Percentiles rank a stretch among this genome's conserved stretches.
Conservation (phyloP, 2,888 invertebrate genomes). For the Rhogogaster chlorosoma region DNA sequence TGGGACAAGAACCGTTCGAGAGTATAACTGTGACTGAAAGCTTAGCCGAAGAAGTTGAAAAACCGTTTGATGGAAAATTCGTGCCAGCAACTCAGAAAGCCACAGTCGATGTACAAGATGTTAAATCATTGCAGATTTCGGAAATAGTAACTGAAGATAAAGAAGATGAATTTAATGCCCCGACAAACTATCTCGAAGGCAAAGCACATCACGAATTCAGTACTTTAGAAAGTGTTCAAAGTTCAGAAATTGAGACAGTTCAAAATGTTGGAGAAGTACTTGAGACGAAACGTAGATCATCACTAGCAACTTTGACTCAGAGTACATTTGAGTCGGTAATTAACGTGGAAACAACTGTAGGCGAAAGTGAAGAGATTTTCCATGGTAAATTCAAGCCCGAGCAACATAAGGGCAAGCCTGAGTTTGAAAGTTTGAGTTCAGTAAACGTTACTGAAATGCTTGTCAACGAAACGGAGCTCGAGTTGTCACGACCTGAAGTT, state of each 20-base stretch:
- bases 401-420: conserved; percentile 60
- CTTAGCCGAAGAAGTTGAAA: conserved; percentile 76
- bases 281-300: conserved; percentile 62
- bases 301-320: conserved; percentile 67
- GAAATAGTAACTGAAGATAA: conserved; percentile 74
- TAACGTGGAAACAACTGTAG: conserved; percentile 69
- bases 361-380: conserved; percentile 76
- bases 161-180: conserved; percentile 68
- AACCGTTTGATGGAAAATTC: conserved; percentile 72
- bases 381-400: conserved; percentile 63
- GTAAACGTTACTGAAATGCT: conserved; percentile 65
- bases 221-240: conserved; percentile 64
- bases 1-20: conserved; percentile 78
- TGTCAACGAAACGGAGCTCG: conserved; percentile 64
- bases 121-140: conserved; percentile 73
- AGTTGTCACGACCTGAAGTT: conserved; percentile 50
- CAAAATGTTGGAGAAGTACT: conserved; percentile 65
- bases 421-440: conserved; percentile 63
- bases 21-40: conserved; percentile 81
- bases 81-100: conserved; percentile 76
- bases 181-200: conserved; percentile 54
- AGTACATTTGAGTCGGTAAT: conserved; percentile 65
- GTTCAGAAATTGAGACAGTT: conserved; percentile 66
- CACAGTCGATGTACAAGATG: conserved; percentile 76
- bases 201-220: conserved; percentile 62